A percentile compares a stretch with the other conserved stretches of the same genome.
Conservation (phyloP, 2,888 invertebrate genomes). For the Nomada flava region DNA sequence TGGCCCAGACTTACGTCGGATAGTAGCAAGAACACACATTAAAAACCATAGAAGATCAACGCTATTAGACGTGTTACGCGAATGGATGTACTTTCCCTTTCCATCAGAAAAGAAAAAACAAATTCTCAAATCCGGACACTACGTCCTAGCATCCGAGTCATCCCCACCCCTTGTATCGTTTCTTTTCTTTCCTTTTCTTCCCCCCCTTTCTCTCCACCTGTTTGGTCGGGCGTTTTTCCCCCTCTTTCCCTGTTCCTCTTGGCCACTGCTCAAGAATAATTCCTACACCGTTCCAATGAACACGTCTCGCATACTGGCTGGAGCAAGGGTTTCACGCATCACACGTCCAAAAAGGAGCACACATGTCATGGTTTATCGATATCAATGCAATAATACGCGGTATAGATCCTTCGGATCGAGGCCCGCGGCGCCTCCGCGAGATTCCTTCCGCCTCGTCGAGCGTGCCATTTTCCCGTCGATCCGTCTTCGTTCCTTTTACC, state of each 20-base stretch:
- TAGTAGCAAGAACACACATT: conserved; percentile 79
- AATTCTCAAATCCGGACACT: conserved; percentile 16
- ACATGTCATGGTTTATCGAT: conserved; percentile 66
- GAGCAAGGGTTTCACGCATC: conserved; percentile 65
- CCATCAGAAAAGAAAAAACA: not conserved
- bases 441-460: conserved; percentile 59
- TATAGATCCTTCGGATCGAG: conserved; percentile 20
- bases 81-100: conserved; percentile 51
- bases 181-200: not conserved
- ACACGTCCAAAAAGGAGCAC: conserved; percentile 62
- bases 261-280: not conserved
- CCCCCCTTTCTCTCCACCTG: not conserved
- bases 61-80: conserved; percentile 65
- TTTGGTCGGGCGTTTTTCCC: conserved; percentile 24
- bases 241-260: not conserved
- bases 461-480: conserved; percentile 39
- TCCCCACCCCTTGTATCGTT: not conserved
- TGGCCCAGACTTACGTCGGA: conserved; percentile 72
- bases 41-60: conserved; percentile 76
- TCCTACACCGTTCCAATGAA: not conserved
- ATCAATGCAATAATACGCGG: conserved; percentile 4
- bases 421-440: conserved; percentile 34
- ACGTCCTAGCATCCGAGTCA: not conserved
- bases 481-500: not conserved
- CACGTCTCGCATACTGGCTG: conserved; percentile 49